Percentiles rank a stretch among this genome's conserved stretches.
phyloP scores from a whole-genome alignment of 2,888 invertebrate species.

The Latheticus oryzae region DNA sequence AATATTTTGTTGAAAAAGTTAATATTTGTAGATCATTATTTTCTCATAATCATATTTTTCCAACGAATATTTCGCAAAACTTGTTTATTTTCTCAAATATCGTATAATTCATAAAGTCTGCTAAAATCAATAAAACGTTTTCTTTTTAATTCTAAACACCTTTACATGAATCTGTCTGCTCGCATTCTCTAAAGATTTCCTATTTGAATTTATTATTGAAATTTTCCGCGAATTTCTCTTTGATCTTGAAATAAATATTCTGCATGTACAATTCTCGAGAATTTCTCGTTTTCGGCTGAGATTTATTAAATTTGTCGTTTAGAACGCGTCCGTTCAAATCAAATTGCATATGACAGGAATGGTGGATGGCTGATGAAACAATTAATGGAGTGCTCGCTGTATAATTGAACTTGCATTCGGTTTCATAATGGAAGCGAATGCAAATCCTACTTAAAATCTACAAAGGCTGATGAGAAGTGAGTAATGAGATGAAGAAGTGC shows the following conservation, averaged over 20 bases:
- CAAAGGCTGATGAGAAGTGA: conserved; percentile 17
- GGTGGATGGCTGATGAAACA: conserved; percentile 27
- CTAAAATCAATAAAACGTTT: too few relatives aligned
- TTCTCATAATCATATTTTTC: too few relatives aligned
- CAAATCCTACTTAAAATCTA: conserved; percentile 8
- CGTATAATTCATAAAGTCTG: too few relatives aligned
- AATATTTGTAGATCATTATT: too few relatives aligned
- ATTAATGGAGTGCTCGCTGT: conserved; percentile 25
- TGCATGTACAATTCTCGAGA: conserved; percentile 15
- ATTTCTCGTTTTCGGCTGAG: conserved; percentile 17
- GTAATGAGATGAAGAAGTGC: conserved; percentile 59
- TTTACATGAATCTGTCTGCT: too few relatives aligned
- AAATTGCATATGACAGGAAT: conserved; percentile 30
- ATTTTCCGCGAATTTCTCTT: conserved; percentile 24
- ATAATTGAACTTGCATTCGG: conserved; percentile 17
- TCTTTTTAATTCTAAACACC: too few relatives aligned
- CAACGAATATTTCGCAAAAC: too few relatives aligned
- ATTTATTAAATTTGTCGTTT: conserved; percentile 30
- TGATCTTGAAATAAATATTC: conserved; percentile 32
- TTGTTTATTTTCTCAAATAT: too few relatives aligned
- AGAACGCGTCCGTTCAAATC: conserved; percentile 18
- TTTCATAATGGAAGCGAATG: conserved; percentile 7
- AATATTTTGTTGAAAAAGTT: too few relatives aligned
- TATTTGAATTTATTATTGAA: conserved; percentile 18
- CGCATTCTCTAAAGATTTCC: conserved; percentile 17